A percentile compares a stretch with the other conserved stretches of the same genome.
These are phyloP conservation scores for Lasioglossum albipes DNA, from an alignment of 1,140 invertebrate genomes.

Conservation along the genomic window DNA sequence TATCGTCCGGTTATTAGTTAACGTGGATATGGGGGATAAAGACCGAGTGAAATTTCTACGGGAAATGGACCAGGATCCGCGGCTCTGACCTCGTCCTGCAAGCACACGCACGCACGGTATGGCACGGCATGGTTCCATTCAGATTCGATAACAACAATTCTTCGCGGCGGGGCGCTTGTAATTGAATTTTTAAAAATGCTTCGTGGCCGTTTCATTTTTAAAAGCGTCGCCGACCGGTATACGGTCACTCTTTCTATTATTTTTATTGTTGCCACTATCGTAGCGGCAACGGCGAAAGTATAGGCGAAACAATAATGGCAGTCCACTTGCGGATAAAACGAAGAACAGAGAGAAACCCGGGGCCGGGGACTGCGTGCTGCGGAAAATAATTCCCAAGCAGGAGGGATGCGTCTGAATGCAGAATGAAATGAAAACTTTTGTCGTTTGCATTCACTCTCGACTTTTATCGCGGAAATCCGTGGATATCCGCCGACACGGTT, in stretches of 20 bases:
- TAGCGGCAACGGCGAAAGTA: neutral
- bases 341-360: neutral
- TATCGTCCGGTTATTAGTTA: slow-evolving; percentile 34
- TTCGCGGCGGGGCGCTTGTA: neutral
- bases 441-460: slow-evolving; percentile 41
- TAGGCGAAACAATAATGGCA: neutral
- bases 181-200: slow-evolving; percentile 33
- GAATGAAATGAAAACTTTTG: slow-evolving; percentile 39
- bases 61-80: neutral
- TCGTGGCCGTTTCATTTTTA: neutral
- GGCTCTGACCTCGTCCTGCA: neutral
- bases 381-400: slow-evolving; percentile 13
- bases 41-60: slow-evolving; percentile 21
- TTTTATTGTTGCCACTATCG: neutral
- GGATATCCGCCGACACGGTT: slow-evolving; percentile 25
- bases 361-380: too few relatives aligned
- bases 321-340: neutral
- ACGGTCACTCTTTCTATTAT: neutral
- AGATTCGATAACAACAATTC: slow-evolving; percentile 17
- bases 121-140: slow-evolving; percentile 2
- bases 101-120: neutral
- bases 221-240: neutral
- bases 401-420: slow-evolving; percentile 19
- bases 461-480: slow-evolving; percentile 39
- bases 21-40: slow-evolving; percentile 7